Percentiles rank a stretch among this genome's conserved stretches.
These are phyloP conservation scores for Lepidocolaptes lacrymiger DNA, from an alignment of 2,797 vertebrate species.

Conservation along the genomic window DNA sequence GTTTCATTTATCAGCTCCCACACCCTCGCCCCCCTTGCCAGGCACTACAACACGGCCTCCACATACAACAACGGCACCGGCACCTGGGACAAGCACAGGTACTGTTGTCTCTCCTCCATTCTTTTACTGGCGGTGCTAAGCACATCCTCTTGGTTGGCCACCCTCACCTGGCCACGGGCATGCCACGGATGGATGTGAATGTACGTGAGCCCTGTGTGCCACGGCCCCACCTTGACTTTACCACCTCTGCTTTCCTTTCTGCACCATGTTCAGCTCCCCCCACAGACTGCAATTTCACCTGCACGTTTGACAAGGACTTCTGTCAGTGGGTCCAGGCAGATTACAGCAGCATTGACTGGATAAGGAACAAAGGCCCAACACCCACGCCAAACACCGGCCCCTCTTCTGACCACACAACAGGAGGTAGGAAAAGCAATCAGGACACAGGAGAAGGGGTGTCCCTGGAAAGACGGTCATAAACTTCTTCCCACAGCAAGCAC, in stretches of 20 bases:
- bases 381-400: slow-evolving; percentile 80
- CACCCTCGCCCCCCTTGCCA: neutral
- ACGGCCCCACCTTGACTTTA: neutral
- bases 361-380: slow-evolving; percentile 78
- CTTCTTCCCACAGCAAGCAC: neutral
- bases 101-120: neutral
- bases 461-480: neutral
- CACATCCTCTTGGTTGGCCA: neutral
- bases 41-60: neutral
- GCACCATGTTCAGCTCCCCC: neutral
- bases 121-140: neutral
- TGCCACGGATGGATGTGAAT: too few species aligned
- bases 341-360: slow-evolving; percentile 70
- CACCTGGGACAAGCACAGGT: neutral
- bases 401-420: slow-evolving; percentile 82
- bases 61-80: neutral
- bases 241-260: neutral
- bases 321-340: slow-evolving; percentile 83
- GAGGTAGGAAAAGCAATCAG: slow-evolving; percentile 58
- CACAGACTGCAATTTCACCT: slow-evolving; percentile 69
- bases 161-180: accelerated
- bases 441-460: neutral
- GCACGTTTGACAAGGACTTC: slow-evolving; percentile 70
- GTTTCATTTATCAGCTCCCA: neutral
- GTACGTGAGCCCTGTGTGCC: neutral